Base-by-base conservation (phyloP, 2,797 vertebrate genomes). In the Pteropus rufus region DNA sequence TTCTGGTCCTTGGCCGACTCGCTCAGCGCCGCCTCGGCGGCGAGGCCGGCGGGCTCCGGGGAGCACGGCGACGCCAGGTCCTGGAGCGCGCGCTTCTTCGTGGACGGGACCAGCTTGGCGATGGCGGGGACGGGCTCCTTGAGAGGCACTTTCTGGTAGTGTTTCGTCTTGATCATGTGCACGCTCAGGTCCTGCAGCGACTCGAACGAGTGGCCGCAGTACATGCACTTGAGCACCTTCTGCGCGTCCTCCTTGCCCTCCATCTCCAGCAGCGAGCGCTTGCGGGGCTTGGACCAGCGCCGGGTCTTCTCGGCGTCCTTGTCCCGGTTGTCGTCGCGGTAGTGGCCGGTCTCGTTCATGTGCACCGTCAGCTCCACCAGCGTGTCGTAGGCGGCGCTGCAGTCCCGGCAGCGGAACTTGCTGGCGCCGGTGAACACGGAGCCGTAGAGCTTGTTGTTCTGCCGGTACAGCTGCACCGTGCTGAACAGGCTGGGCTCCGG, bases 61-160 rank as follows among this genome's bases (percentile, higher is more conserved):
- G 99, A 99, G 93, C 99, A 99, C 2, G 99, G 99, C 6, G 99
- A 99, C 96, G 98, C 98, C 96, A 99, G 98, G 95, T 99, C 99
- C 98, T 99, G 99, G 98, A 99, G 99, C 72, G 98, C 99, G 98
- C 99, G 99, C 98, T 99, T 99, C 99, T 99, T 99, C 98, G 99
- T 99, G 96, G 99, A 99, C 95, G 99, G 99, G 92, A 99, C 99
- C 98, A 99, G 98, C 97, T 99, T 99, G 96, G 99, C 98, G 97
- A 99, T 99, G 96, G 99, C 99, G 95, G 99, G 99, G 98, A 99
- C 99, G 76, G 99, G 99, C 98, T 99, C 99, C 99, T 99, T 99
- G 97, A 99, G 99, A 99, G 99, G 99, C 99, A 99, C 99, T 99
- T 99, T 99, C 99, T 99, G 99, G 99, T 99, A 99, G 99, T 99